A percentile compares a stretch with the other conserved stretches of the same genome.
These are phyloP conservation scores for Mnemiopsis leidyi DNA, from an alignment of 37 sponge, comb jelly and placozoan species.

Conservation along the genomic window DNA sequence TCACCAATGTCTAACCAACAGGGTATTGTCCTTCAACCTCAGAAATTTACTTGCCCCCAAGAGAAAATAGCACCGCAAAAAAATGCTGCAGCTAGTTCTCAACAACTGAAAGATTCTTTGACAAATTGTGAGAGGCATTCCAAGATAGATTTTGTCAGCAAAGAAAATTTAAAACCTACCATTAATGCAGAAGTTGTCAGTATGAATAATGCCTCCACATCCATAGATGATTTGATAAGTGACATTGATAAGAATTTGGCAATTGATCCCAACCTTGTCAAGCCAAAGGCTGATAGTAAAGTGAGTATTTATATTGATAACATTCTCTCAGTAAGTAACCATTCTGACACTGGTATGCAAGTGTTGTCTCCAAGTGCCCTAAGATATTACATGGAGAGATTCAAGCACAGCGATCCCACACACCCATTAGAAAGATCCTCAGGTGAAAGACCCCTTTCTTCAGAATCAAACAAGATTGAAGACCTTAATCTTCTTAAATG, in stretches of 20 bases:
- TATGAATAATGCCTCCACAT: neutral
- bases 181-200: neutral
- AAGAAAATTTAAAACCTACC: neutral
- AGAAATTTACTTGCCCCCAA: no score
- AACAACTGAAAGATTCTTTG: neutral
- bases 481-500: neutral
- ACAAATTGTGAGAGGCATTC: no score
- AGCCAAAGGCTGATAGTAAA: neutral
- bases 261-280: neutral
- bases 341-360: neutral
- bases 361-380: slow-evolving; percentile 23
- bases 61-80: neutral
- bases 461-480: no score
- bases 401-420: neutral
- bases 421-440: neutral
- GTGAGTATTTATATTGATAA: neutral
- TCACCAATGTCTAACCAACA: neutral
- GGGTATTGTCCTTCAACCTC: neutral
- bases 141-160: neutral
- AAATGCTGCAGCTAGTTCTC: neutral
- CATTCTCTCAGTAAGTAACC: slow-evolving; percentile 30
- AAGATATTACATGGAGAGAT: slow-evolving; percentile 1
- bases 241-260: slow-evolving; percentile 8
- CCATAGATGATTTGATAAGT: slow-evolving; percentile 46
- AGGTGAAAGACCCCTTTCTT: neutral